Base-by-base conservation (phyloP, 2,888 invertebrate genomes). In the Heteromurus nitidus region DNA sequence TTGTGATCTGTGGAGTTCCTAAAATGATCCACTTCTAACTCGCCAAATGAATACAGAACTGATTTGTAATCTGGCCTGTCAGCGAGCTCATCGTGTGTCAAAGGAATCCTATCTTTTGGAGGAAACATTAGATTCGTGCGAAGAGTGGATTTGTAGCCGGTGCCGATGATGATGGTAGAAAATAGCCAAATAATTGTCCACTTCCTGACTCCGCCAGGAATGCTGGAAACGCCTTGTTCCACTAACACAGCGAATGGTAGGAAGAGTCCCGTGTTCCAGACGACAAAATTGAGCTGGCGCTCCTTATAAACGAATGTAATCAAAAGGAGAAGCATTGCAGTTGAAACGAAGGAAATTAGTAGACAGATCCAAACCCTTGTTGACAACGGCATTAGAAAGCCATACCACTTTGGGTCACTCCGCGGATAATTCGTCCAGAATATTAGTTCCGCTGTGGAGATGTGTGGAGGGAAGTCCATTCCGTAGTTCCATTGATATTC, bases 391-490 rank as follows among this genome's bases (percentile, higher is more conserved):
- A 82, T 13, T 9, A 82, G 58, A 13, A 82, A 82, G 2, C 77
- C 77, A 26, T 77, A 82, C 82, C 82, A 82, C 30, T 82, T 73
- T 30, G 77, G 73, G 18, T 67, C 73, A 9, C 58, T 82, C 16
- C 62, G 24, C 0, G 82, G 82, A 20, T 73, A 44, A 55, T 82
- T 82, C 0, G 73, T 73, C 58, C 77, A 76, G 62, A 68, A 82
- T 5, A 82, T 60, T 24, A 82, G n/a, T 44, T 68, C 76, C 5
- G 72, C 60, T 5, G 67, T 67, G 18, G 65, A 58, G 1, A 77
- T 18, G 28, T 64, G 55, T 9, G 60, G 53, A 20, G 73, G 60
- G 24, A 73, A 77, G 0, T 82, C 82, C 62, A 77, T 73, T 11
- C 47, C 67, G 0, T 67, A 68, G 0, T 24, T 53, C 81, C 81